Evolutionary conservation across 2,888 invertebrate species (phyloP).

Genomic region (Aleiodes testaceus): DNA sequence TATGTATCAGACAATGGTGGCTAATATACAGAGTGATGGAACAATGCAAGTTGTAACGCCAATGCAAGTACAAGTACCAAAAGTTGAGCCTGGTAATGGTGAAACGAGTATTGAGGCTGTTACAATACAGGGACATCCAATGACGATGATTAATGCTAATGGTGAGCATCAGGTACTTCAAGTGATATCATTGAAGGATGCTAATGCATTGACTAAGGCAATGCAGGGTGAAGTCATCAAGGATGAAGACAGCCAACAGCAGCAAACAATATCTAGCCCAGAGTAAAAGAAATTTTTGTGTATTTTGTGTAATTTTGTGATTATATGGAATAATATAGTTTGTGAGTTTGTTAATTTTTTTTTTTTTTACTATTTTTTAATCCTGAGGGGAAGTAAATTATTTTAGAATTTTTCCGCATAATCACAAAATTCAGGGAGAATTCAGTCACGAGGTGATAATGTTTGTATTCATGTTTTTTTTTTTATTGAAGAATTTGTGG

Average conservation of each 20-base stretch:
- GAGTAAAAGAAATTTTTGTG: slow-evolving; percentile 58
- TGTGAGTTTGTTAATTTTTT: neutral
- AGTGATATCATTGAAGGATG: slow-evolving; percentile 90
- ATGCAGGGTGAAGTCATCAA: slow-evolving; percentile 77
- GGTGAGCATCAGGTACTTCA: slow-evolving; percentile 87
- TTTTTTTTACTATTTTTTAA: neutral
- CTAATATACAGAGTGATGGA: slow-evolving; percentile 89
- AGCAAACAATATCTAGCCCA: slow-evolving; percentile 73
- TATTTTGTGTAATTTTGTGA: slow-evolving; percentile 24
- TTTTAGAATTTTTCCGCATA: neutral
- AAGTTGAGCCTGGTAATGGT: slow-evolving; percentile 86
- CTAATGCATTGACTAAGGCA: slow-evolving; percentile 86
- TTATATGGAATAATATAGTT: slow-evolving; percentile 16
- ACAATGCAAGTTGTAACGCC: slow-evolving; percentile 87
- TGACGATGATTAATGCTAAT: slow-evolving; percentile 81
- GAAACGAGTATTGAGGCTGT: slow-evolving; percentile 83
- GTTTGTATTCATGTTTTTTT: slow-evolving; percentile 7
- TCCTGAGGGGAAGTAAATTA: neutral
- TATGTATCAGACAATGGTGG: slow-evolving; percentile 97
- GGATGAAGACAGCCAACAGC: slow-evolving; percentile 70
- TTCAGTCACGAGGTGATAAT: slow-evolving; percentile 10
- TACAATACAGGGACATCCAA: slow-evolving; percentile 85
- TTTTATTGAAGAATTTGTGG: too few relatives aligned
- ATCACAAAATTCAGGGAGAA: neutral
- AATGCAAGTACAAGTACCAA: slow-evolving; percentile 87